Percentiles rank a stretch among this genome's conserved stretches.
Evolutionary conservation across 2,888 invertebrate species (phyloP).

Genomic region (Ormyrus labotus): DNA sequence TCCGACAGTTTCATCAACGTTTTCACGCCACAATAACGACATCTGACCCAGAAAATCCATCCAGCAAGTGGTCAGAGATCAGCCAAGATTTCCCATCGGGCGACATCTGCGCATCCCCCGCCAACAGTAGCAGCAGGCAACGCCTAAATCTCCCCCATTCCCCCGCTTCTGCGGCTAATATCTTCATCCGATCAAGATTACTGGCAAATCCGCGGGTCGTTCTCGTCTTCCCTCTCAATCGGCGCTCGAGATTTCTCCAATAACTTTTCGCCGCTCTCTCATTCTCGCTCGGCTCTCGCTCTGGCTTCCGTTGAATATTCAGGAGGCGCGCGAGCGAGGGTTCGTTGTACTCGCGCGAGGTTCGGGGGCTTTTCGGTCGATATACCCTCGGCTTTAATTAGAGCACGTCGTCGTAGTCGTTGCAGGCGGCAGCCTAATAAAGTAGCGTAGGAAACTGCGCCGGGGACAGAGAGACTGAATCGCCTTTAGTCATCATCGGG

Average conservation of each 20-base stretch:
- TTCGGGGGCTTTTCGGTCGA: slow-evolving; percentile 47
- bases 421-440: slow-evolving; percentile 39
- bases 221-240: neutral
- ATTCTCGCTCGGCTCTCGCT: neutral
- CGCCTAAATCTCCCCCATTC: too few relatives aligned
- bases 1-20: too few relatives aligned
- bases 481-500: slow-evolving; percentile 37
- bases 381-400: slow-evolving; percentile 55
- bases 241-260: neutral
- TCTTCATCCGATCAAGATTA: slow-evolving; percentile 6
- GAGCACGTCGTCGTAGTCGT: slow-evolving; percentile 41
- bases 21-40: neutral
- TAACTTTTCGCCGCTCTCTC: slow-evolving; percentile 15
- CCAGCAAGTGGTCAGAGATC: too few relatives aligned
- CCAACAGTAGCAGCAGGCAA: too few relatives aligned
- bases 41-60: too few relatives aligned
- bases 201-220: neutral
- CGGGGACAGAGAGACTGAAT: neutral
- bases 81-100: too few relatives aligned
- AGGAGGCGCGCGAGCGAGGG: slow-evolving; percentile 35
- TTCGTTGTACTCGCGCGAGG: slow-evolving; percentile 51
- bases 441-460: slow-evolving; percentile 26
- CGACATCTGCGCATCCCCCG: too few relatives aligned
- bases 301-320: slow-evolving; percentile 49
- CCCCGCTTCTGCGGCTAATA: too few relatives aligned